These are phyloP conservation scores for Dicyrtomina minuta DNA, from an alignment of 2,888 invertebrate genomes.

Conservation along the genomic window DNA sequence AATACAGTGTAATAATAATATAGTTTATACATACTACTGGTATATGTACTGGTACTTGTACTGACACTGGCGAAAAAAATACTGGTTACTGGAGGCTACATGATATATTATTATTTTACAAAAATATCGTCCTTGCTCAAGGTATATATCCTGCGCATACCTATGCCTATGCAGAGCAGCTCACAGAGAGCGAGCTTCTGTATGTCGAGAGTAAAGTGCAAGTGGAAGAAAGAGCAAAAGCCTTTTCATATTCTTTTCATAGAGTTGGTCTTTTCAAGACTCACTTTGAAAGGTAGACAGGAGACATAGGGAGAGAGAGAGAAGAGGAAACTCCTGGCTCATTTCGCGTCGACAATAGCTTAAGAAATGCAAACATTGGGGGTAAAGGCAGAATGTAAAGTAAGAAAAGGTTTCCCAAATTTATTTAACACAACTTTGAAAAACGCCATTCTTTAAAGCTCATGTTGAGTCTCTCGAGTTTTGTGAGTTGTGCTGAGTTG, in stretches of 20 bases:
- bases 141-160: too few relatives aligned
- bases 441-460: slow-evolving; percentile 8
- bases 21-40: too few relatives aligned
- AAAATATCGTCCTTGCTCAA: too few relatives aligned
- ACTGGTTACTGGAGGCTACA: too few relatives aligned
- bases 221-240: background rate
- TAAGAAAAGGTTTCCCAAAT: slow-evolving; percentile 23
- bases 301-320: slow-evolving; percentile 6
- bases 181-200: background rate
- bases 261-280: slow-evolving; percentile 10
- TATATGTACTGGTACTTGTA: too few relatives aligned
- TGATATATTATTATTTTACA: too few relatives aligned
- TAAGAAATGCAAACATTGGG: slow-evolving; percentile 31
- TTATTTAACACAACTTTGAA: slow-evolving; percentile 29
- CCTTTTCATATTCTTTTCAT: slow-evolving; percentile 12
- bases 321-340: slow-evolving; percentile 30
- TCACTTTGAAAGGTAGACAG: background rate
- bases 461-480: background rate
- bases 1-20: too few relatives aligned
- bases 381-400: background rate
- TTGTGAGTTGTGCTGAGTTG: too few relatives aligned
- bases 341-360: slow-evolving; percentile 18
- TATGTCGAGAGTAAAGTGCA: background rate
- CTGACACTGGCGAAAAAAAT: too few relatives aligned
- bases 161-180: background rate